Percentiles rank a stretch among this genome's conserved stretches.
These are phyloP conservation scores for Mormyrops boulengeri DNA, from an alignment of 2,797 vertebrate genomes.

Conservation along the genomic window DNA sequence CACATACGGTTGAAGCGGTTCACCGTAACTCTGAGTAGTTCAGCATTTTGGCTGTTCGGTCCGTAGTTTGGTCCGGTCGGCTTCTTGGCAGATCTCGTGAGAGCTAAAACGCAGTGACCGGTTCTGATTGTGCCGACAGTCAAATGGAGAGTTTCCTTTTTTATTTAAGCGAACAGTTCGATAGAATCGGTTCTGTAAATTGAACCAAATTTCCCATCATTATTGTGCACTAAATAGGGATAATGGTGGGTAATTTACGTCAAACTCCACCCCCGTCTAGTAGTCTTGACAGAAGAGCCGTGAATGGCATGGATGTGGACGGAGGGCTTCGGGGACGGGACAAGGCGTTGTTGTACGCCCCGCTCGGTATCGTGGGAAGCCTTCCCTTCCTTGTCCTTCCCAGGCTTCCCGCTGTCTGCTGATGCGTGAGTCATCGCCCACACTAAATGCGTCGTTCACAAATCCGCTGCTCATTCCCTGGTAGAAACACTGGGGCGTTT, in stretches of 20 bases:
- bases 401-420: background rate
- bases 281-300: slow-evolving; percentile 21
- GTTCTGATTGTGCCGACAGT: background rate
- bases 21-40: background rate
- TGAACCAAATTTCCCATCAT: background rate
- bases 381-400: background rate
- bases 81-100: background rate
- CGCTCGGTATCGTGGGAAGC: background rate
- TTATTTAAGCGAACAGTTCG: background rate
- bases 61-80: background rate
- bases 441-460: slow-evolving; percentile 17
- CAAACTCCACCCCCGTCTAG: slow-evolving; percentile 10
- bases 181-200: background rate
- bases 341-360: background rate
- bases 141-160: background rate
- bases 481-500: slow-evolving; percentile 14
- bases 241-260: slow-evolving; percentile 25
- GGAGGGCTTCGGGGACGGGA: background rate
- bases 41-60: background rate
- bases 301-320: background rate
- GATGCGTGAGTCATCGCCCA: slow-evolving; percentile 22
- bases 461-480: slow-evolving; percentile 9
- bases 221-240: background rate
- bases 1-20: background rate
- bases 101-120: background rate